These are phyloP conservation scores for Stigmatopora argus DNA, from an alignment of 2,113 vertebrate genomes.

Conservation along the genomic window DNA sequence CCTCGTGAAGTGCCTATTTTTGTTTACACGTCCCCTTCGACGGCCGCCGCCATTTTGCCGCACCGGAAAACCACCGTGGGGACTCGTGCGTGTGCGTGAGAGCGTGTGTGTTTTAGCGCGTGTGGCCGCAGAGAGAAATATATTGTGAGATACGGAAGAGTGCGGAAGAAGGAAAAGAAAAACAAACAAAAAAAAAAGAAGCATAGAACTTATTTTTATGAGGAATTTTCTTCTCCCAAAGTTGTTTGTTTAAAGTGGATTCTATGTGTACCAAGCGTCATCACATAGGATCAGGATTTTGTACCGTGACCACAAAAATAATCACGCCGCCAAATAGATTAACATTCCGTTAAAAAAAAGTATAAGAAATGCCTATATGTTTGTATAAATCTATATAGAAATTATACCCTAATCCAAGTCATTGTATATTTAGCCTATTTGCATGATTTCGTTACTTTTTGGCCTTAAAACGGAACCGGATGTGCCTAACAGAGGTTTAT, in stretches of 20 bases:
- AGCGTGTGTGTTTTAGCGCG: slow-evolving; percentile 45
- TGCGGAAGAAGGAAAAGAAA: slow-evolving; percentile 33
- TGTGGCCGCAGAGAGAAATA: slow-evolving; percentile 80
- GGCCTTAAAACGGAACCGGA: slow-evolving; percentile 50
- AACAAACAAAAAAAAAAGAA: slow-evolving; percentile 53
- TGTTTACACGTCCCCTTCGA: slow-evolving; percentile 39
- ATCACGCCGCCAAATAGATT: slow-evolving; percentile 70
- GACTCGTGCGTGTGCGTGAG: slow-evolving; percentile 45
- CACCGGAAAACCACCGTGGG: slow-evolving; percentile 53
- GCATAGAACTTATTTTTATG: slow-evolving; percentile 99
- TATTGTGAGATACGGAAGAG: slow-evolving; percentile 99
- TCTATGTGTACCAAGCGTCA: slow-evolving; percentile 72
- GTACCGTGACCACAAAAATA: slow-evolving; percentile 70
- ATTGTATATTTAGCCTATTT: slow-evolving; percentile 67
- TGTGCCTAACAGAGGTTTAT: slow-evolving; percentile 45
- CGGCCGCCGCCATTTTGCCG: slow-evolving; percentile 41
- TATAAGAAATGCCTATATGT: slow-evolving; percentile 72
- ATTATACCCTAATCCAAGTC: slow-evolving; percentile 72
- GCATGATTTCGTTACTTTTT: slow-evolving; percentile 63
- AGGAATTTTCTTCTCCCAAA: slow-evolving; percentile 94
- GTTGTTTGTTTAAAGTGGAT: slow-evolving; percentile 66
- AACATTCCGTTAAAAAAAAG: slow-evolving; percentile 70
- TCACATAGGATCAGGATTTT: slow-evolving; percentile 88
- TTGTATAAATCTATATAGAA: slow-evolving; percentile 75
- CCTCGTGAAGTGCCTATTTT: background rate